phyloP scores from a whole-genome alignment of 2,797 vertebrate species.

The Leptatherina wallacei region DNA sequence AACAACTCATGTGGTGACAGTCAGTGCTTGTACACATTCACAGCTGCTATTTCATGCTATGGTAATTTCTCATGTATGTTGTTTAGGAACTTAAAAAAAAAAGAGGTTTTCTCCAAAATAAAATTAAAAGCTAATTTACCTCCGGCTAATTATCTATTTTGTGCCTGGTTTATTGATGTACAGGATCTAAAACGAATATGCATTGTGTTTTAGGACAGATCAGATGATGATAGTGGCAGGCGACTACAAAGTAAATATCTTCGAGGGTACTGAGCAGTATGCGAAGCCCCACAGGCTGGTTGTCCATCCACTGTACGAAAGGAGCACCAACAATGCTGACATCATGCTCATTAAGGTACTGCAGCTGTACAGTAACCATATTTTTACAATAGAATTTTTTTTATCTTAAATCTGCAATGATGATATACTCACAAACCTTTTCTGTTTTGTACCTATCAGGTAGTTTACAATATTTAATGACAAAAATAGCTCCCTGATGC shows the following conservation, averaged over 20 bases:
- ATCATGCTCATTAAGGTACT: constrained; percentile 88
- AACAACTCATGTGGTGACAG: constrained; percentile 9
- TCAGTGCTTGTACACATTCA: constrained; percentile 15
- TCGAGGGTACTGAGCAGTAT: constrained; percentile 85
- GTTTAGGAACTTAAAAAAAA: not conserved
- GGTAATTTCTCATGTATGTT: constrained; percentile 9
- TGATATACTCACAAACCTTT: not conserved
- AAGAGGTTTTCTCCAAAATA: not conserved
- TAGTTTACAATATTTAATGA: not conserved
- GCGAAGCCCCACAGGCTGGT: constrained; percentile 78
- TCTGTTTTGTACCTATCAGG: not conserved
- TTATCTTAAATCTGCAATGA: not conserved
- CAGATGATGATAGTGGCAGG: constrained; percentile 85
- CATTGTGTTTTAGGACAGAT: constrained; percentile 67
- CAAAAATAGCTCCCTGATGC: not conserved
- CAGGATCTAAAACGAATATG: constrained; percentile 7
- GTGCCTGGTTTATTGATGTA: not conserved
- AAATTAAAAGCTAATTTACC: not conserved
- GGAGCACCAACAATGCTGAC: constrained; percentile 82
- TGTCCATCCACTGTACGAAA: constrained; percentile 82
- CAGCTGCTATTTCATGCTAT: constrained; percentile 27
- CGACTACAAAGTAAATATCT: constrained; percentile 76
- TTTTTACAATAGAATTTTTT: too few species aligned
- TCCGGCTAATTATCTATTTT: not conserved
- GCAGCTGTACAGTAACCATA: not conserved